Conservation (phyloP, 2,113 vertebrate genomes). For the Tautogolabrus adspersus region DNA sequence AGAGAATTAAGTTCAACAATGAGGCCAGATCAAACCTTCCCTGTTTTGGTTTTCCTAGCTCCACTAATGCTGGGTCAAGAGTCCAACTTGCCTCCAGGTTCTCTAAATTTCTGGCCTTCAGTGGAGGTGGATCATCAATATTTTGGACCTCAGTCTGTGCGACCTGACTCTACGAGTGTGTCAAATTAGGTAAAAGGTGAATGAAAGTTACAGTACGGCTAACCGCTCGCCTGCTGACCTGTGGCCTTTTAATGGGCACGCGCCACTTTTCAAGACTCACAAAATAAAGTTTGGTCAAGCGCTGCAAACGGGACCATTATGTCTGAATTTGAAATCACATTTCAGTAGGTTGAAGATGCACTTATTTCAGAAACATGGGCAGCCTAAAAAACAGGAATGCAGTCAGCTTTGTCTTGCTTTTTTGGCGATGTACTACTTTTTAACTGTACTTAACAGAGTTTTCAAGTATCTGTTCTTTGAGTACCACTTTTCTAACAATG, state of each 20-base stretch:
- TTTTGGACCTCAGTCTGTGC: neutral
- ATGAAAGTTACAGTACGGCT: neutral
- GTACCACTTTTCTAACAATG: too few relatives aligned
- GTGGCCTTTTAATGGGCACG: slow-evolving; percentile 5
- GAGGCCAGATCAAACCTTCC: slow-evolving; percentile 5
- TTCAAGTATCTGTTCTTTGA: too few relatives aligned
- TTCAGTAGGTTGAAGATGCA: neutral
- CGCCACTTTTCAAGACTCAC: neutral
- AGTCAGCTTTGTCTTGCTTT: neutral
- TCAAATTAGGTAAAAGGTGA: slow-evolving; percentile 36
- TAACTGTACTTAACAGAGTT: too few relatives aligned
- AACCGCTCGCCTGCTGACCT: slow-evolving; percentile 8
- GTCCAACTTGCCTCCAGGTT: neutral
- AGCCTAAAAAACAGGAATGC: neutral
- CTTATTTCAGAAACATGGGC: slow-evolving; percentile 5
- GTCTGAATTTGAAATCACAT: neutral
- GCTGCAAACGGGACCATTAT: neutral
- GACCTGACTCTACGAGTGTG: slow-evolving; percentile 6
- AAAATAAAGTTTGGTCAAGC: slow-evolving; percentile 2
- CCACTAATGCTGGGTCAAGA: slow-evolving; percentile 6
- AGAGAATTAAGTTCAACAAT: neutral
- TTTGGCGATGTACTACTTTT: neutral
- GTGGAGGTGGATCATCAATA: slow-evolving; percentile 8
- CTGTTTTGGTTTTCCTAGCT: neutral
- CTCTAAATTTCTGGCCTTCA: neutral